Evolutionary conservation across 2,113 vertebrate species (phyloP).

Genomic region (Platysteira castanea): DNA sequence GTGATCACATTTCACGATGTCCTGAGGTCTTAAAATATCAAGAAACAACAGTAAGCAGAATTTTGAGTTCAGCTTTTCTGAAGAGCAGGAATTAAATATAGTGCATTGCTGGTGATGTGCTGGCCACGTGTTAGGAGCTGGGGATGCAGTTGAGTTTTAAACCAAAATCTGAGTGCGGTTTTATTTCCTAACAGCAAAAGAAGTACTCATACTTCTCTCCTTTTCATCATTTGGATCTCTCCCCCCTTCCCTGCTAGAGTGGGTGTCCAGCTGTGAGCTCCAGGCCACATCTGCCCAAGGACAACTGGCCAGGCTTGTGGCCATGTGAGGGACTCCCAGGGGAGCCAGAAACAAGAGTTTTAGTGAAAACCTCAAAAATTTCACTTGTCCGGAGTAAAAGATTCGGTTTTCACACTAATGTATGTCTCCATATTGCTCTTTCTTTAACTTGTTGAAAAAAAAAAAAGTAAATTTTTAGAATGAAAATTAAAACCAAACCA

Average conservation of each 20-base stretch:
- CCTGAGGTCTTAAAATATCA: not conserved
- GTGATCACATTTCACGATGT: not conserved
- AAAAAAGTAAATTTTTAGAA: not conserved
- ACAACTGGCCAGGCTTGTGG: not conserved
- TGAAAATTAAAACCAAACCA: not conserved
- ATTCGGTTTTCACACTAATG: fast-evolving
- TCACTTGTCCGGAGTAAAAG: not conserved
- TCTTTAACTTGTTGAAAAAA: not conserved
- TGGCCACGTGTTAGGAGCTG: not conserved
- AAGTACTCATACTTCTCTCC: fast-evolving
- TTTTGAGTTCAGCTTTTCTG: not conserved
- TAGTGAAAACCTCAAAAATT: not conserved
- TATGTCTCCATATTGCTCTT: not conserved
- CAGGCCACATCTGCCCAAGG: not conserved
- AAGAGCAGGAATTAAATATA: not conserved
- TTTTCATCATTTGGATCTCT: not conserved
- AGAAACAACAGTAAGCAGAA: not conserved
- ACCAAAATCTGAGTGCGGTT: not conserved
- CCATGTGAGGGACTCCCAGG: too few relatives aligned
- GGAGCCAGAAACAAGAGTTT: not conserved
- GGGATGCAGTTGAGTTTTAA: not conserved
- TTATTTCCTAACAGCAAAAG: not conserved
- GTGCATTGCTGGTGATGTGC: not conserved
- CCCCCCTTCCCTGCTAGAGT: fast-evolving
- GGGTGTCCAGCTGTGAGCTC: not conserved